A percentile compares a stretch with the other conserved stretches of the same genome.
Conservation (phyloP, 2,797 vertebrate genomes). For the Aldrovandia affinis region DNA sequence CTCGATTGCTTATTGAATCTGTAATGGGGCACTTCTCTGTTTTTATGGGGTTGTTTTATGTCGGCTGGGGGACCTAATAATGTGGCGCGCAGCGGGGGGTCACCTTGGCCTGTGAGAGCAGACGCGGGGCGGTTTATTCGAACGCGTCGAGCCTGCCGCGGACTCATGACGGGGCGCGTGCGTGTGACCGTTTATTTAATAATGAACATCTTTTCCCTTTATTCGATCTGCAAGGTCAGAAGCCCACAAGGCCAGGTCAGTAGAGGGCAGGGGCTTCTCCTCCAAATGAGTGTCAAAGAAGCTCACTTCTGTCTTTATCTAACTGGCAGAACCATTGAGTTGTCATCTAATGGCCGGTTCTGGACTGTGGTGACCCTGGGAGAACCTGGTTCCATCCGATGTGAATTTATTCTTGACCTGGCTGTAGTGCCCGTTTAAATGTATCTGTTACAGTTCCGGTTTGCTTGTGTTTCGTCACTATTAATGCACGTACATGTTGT, state of each 20-base stretch:
- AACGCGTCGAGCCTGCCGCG: neutral
- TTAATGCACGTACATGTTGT: too few relatives aligned
- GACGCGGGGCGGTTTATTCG: neutral
- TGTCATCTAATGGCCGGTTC: neutral
- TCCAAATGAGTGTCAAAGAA: neutral
- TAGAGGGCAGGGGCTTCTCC: neutral
- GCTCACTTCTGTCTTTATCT: neutral
- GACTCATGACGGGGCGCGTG: neutral
- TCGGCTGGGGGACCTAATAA: constrained; percentile 29
- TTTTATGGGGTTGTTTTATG: constrained; percentile 22
- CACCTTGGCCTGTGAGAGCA: constrained; percentile 54
- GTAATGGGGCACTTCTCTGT: constrained; percentile 3
- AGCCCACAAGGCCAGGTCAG: neutral
- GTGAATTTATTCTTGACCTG: neutral
- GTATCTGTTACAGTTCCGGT: neutral
- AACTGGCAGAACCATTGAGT: neutral
- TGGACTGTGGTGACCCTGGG: neutral
- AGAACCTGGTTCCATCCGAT: neutral
- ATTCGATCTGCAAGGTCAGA: neutral
- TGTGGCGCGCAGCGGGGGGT: constrained; percentile 45
- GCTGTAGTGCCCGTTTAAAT: neutral
- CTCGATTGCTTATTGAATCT: constrained; percentile 44
- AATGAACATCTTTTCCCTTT: neutral
- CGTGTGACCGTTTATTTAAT: neutral
- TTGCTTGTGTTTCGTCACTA: neutral